Evolutionary conservation across 2,888 invertebrate genomes (phyloP).

Genomic region (Dione vanillae): DNA sequence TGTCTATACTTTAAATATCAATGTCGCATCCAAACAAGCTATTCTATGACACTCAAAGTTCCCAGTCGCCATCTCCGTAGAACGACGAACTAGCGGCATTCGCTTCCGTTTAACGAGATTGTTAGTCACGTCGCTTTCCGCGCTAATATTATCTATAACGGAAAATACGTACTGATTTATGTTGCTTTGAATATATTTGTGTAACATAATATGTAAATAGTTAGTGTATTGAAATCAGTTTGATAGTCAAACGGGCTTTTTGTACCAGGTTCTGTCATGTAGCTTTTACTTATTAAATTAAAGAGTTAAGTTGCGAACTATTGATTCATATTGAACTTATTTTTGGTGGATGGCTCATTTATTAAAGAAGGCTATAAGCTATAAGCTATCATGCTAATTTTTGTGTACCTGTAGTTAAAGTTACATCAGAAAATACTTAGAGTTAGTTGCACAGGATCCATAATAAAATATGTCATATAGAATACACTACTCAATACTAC

Average conservation of each 20-base stretch:
- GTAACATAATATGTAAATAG: background rate
- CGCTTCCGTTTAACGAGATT: slow-evolving; percentile 43
- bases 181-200: slow-evolving; percentile 1
- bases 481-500: too few species aligned
- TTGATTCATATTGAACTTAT: too few species aligned
- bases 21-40: slow-evolving; percentile 31
- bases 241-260: background rate
- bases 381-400: too few species aligned
- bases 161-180: slow-evolving; percentile 23
- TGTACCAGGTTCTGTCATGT: too few species aligned
- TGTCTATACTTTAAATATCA: slow-evolving; percentile 1
- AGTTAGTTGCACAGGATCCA: too few species aligned
- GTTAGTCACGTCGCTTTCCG: slow-evolving; percentile 36
- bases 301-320: too few species aligned
- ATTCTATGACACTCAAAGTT: slow-evolving; percentile 18
- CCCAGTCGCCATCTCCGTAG: slow-evolving; percentile 30
- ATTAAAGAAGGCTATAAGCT: too few species aligned
- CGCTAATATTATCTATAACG: slow-evolving; percentile 24
- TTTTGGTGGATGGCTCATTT: too few species aligned
- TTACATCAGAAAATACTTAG: too few species aligned
- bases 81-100: slow-evolving; percentile 27
- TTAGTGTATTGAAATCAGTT: background rate
- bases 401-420: too few species aligned
- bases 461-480: too few species aligned
- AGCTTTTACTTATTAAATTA: too few species aligned